Percentiles rank a stretch among this genome's conserved stretches.
These are phyloP conservation scores for Pardosa pseudoannulata DNA, from an alignment of 2,888 invertebrate species.

Conservation along the genomic window DNA sequence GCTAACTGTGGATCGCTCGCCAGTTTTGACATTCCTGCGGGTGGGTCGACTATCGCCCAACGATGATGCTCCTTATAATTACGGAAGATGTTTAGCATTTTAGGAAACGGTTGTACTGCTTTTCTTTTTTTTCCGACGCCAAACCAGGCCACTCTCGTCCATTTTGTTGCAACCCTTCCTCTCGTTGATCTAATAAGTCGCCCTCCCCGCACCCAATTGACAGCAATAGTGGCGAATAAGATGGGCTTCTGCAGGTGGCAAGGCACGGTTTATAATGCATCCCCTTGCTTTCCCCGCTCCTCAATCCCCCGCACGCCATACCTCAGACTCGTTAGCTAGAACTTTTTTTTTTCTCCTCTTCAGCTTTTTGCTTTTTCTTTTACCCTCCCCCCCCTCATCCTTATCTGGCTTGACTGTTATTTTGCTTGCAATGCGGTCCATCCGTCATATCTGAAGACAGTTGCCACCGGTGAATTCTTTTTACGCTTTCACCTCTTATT, in stretches of 20 bases:
- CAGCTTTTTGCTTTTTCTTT: neutral
- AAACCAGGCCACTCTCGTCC: neutral
- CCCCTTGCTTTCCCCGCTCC: neutral
- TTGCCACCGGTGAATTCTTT: neutral
- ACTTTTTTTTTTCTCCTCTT: neutral
- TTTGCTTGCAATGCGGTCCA: neutral
- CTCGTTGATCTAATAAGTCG: constrained; percentile 17
- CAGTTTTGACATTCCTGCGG: too few species aligned
- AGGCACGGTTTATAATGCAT: neutral
- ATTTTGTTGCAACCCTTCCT: constrained; percentile 26
- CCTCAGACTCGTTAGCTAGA: neutral
- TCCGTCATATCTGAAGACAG: constrained; percentile 13
- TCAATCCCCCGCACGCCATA: neutral
- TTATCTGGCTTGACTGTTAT: neutral
- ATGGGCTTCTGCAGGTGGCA: constrained; percentile 47
- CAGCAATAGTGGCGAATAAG: constrained; percentile 23
- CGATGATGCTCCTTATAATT: too few species aligned
- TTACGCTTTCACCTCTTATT: neutral
- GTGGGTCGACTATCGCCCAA: too few species aligned
- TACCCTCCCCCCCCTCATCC: too few species aligned
- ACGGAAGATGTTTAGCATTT: too few species aligned
- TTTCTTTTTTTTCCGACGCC: too few species aligned
- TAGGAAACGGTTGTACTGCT: too few species aligned
- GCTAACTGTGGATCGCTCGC: too few species aligned
- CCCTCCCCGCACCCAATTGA: constrained; percentile 25